These are phyloP conservation scores for Conomelus anceps DNA, from an alignment of 2,888 invertebrate species.

Conservation along the genomic window DNA sequence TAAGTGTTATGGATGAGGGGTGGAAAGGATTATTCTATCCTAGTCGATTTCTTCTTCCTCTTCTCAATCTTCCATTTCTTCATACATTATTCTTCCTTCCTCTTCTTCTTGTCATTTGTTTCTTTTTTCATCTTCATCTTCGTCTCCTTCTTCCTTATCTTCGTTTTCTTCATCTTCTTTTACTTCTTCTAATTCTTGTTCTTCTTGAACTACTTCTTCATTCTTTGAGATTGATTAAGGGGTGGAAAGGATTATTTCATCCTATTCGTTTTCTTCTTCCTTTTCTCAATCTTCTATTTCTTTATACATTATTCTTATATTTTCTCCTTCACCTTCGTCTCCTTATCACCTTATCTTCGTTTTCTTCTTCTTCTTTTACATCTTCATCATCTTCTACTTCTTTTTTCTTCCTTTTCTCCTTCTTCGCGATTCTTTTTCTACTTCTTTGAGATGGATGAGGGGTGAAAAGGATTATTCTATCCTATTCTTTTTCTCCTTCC, in stretches of 20 bases:
- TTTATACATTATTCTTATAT: not conserved
- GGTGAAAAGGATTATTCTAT: too few relatives aligned
- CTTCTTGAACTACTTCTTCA: not conserved
- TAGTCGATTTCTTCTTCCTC: not conserved
- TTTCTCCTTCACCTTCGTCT: not conserved
- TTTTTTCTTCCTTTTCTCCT: not conserved
- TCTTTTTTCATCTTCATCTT: not conserved
- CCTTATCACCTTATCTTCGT: not conserved
- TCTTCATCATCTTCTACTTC: not conserved
- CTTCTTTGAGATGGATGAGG: not conserved
- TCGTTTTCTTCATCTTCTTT: not conserved
- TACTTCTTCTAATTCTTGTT: not conserved
- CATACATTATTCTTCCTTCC: not conserved
- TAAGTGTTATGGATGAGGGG: constrained; percentile 9
- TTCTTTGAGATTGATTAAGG: too few relatives aligned
- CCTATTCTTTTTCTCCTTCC: too few relatives aligned
- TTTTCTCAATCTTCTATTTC: too few relatives aligned
- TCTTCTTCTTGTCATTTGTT: not conserved
- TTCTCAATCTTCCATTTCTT: not conserved
- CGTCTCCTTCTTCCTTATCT: not conserved
- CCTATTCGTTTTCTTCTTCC: too few relatives aligned
- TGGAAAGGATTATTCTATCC: not conserved
- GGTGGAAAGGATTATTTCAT: too few relatives aligned
- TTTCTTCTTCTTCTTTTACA: too few relatives aligned
- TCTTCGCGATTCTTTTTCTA: not conserved